Conservation (phyloP, 2,797 vertebrate species). For the Enteromius paludinosus region DNA sequence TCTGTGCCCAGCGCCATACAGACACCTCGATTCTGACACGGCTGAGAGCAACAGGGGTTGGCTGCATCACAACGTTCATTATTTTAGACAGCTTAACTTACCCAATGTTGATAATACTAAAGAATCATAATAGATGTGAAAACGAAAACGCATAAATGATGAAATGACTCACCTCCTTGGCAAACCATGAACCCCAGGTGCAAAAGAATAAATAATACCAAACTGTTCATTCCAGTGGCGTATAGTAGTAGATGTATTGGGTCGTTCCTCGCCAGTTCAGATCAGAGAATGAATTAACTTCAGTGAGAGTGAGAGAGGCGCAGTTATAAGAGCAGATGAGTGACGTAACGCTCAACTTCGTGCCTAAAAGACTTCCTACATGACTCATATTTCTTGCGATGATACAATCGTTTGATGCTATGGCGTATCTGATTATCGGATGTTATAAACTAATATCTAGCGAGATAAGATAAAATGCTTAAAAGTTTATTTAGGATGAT, state of each 20-base stretch:
- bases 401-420: background rate
- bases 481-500: background rate
- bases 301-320: background rate
- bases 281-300: slow-evolving; percentile 43
- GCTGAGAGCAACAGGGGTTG: slow-evolving; percentile 92
- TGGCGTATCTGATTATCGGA: background rate
- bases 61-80: slow-evolving; percentile 68
- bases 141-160: background rate
- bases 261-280: background rate
- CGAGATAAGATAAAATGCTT: background rate
- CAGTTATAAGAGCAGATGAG: slow-evolving; percentile 33
- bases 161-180: slow-evolving; percentile 69
- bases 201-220: slow-evolving; percentile 60
- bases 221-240: slow-evolving; percentile 72
- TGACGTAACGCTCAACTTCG: slow-evolving; percentile 30
- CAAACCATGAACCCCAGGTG: slow-evolving; percentile 68
- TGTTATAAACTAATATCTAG: background rate
- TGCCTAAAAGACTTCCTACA: background rate
- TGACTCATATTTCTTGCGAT: background rate
- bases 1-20: slow-evolving; percentile 81
- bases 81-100: background rate
- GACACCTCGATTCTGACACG: slow-evolving; percentile 92
- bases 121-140: background rate
- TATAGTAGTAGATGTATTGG: background rate
- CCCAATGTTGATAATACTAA: background rate